Conservation (phyloP, 2,888 invertebrate genomes). For the Phania funesta region DNA sequence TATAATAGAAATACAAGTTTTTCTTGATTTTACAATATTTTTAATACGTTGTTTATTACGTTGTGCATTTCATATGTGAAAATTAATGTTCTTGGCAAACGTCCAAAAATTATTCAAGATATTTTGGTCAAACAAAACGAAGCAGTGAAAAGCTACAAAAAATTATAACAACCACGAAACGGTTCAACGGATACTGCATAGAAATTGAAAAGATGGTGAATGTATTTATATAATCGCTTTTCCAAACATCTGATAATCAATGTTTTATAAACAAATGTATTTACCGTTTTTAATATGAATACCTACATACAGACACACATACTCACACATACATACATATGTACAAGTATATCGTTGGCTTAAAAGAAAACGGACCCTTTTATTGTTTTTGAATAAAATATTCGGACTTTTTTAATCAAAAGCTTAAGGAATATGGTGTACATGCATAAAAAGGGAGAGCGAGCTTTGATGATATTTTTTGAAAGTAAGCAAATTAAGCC, state of each 20-base stretch:
- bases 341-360: too few relatives aligned
- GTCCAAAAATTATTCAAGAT: constrained; percentile 28
- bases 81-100: constrained; percentile 32
- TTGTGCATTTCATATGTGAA: constrained; percentile 10
- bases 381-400: too few relatives aligned
- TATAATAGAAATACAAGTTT: constrained; percentile 11
- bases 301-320: background rate
- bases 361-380: too few relatives aligned
- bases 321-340: too few relatives aligned
- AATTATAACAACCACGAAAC: background rate
- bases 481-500: too few relatives aligned
- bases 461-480: too few relatives aligned
- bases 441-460: too few relatives aligned
- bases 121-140: constrained; percentile 36
- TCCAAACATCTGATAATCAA: constrained; percentile 32
- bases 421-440: too few relatives aligned
- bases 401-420: too few relatives aligned
- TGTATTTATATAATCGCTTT: background rate
- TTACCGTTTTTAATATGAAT: too few relatives aligned
- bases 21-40: background rate
- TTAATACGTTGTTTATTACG: background rate
- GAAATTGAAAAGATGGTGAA: background rate
- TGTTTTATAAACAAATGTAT: background rate
- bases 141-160: background rate
- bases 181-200: background rate